phyloP scores from a whole-genome alignment of 2,113 vertebrate species.

The Vidua macroura region DNA sequence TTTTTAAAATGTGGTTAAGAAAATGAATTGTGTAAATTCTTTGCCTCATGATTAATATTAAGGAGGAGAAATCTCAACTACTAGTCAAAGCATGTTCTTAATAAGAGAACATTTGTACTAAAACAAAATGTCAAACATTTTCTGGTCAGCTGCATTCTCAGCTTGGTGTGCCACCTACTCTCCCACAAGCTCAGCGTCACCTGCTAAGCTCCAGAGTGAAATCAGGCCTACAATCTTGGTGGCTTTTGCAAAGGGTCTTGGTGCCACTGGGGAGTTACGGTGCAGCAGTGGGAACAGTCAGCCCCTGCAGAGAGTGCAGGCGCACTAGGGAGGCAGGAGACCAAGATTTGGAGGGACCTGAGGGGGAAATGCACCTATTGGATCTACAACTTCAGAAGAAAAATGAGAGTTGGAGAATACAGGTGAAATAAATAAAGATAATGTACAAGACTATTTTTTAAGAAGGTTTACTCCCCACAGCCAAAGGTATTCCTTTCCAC shows the following conservation, averaged over 20 bases:
- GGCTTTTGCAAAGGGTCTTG: neutral
- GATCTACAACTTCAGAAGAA: neutral
- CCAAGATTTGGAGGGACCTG: neutral
- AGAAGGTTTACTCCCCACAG: neutral
- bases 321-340: neutral
- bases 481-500: neutral
- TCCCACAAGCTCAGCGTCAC: neutral
- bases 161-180: conserved; percentile 61
- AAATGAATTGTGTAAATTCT: neutral
- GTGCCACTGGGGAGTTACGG: neutral
- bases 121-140: conserved; percentile 55
- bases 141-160: conserved; percentile 60
- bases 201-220: neutral
- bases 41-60: conserved; percentile 34
- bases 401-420: neutral
- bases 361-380: neutral
- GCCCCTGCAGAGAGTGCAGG: neutral
- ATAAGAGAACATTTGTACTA: conserved; percentile 56
- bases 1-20: neutral
- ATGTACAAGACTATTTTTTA: neutral
- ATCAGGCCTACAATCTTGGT: neutral
- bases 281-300: neutral
- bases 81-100: conserved; percentile 39
- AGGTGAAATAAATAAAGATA: neutral
- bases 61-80: conserved; percentile 9